phyloP scores from a whole-genome alignment of 2,888 invertebrate species.

The Dexiosoma caninum region DNA sequence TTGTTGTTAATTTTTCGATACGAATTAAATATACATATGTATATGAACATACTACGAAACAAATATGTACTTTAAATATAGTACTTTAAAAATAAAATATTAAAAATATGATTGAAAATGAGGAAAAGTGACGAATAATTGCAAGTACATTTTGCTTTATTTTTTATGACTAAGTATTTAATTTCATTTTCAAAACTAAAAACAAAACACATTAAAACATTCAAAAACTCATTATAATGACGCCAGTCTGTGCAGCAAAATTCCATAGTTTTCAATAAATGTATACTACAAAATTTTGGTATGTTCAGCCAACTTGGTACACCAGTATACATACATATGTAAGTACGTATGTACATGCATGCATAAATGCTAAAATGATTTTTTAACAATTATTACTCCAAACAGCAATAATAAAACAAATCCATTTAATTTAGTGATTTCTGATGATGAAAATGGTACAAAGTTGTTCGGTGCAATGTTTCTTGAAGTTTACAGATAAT shows the following conservation, averaged over 20 bases:
- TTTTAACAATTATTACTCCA: slow-evolving; percentile 5
- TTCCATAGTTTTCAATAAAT: slow-evolving; percentile 26
- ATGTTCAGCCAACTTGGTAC: not conserved
- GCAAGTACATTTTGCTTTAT: not conserved
- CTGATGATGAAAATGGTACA: not conserved
- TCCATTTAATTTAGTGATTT: slow-evolving; percentile 10
- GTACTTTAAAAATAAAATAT: not conserved
- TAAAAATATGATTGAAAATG: not conserved
- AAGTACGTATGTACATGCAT: no score
- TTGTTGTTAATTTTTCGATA: slow-evolving; percentile 20
- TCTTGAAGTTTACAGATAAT: not conserved
- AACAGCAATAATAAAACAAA: not conserved
- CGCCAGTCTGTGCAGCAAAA: slow-evolving; percentile 41
- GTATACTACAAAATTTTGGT: slow-evolving; percentile 11
- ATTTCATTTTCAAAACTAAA: slow-evolving; percentile 32
- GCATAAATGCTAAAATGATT: no score
- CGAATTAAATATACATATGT: no score
- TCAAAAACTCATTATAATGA: slow-evolving; percentile 36
- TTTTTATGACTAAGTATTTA: slow-evolving; percentile 25
- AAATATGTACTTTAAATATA: slow-evolving; percentile 17
- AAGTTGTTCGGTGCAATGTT: not conserved
- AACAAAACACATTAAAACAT: slow-evolving; percentile 23
- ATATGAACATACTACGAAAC: slow-evolving; percentile 12
- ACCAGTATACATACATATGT: not conserved
- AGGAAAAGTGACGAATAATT: not conserved